phyloP scores from a whole-genome alignment of 2,888 invertebrate genomes.

The Drosophila neonasuta region DNA sequence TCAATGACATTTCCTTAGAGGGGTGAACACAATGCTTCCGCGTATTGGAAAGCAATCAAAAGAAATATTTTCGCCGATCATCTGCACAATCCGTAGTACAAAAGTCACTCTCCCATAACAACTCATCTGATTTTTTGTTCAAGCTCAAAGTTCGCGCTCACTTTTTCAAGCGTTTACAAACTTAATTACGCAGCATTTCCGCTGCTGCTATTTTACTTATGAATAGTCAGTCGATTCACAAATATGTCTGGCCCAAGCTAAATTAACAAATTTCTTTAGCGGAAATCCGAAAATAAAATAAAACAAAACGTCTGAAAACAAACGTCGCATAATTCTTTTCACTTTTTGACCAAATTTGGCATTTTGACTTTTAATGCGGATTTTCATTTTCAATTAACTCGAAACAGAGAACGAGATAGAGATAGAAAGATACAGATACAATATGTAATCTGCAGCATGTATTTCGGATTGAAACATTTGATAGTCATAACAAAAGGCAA shows the following conservation, averaged over 20 bases:
- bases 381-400: conserved; percentile 64
- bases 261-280: conserved; percentile 65
- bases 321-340: conserved; percentile 71
- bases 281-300: conserved; percentile 63
- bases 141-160: conserved; percentile 40
- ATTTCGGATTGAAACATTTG: conserved; percentile 51
- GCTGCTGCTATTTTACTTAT: conserved; percentile 26
- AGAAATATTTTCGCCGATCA: not conserved
- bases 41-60: not conserved
- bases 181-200: conserved; percentile 67
- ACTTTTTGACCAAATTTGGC: conserved; percentile 72
- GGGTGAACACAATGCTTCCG: conserved; percentile 29
- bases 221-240: not conserved
- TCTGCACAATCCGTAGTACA: not conserved
- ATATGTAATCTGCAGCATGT: conserved; percentile 30
- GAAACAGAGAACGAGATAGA: conserved; percentile 27
- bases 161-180: conserved; percentile 37
- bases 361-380: conserved; percentile 44
- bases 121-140: conserved; percentile 19
- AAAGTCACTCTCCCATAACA: conserved; percentile 65
- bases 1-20: conserved; percentile 50
- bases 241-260: conserved; percentile 22
- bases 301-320: conserved; percentile 36
- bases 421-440: conserved; percentile 35
- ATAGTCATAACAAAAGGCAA: conserved; percentile 68